A percentile compares a stretch with the other conserved stretches of the same genome.
phyloP scores from a whole-genome alignment of 2,888 invertebrate genomes.

The Drosophila aldrichi region DNA sequence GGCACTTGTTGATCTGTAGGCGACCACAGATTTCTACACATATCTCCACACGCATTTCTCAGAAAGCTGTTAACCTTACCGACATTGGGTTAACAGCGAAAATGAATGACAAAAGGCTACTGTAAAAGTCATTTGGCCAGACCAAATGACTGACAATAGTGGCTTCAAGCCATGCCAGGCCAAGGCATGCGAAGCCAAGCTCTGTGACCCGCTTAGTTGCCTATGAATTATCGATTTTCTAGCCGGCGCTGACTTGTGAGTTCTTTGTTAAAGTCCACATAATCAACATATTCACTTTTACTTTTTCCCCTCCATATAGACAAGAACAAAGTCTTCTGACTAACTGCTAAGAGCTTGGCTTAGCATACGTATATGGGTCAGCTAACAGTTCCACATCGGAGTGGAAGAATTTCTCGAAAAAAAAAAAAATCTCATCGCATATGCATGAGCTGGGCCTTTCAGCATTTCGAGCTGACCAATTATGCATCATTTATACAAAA shows the following conservation, averaged over 20 bases:
- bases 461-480: slow-evolving; percentile 40
- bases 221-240: slow-evolving; percentile 60
- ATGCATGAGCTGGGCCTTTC: slow-evolving; percentile 59
- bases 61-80: slow-evolving; percentile 76
- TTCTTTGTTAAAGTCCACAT: slow-evolving; percentile 47
- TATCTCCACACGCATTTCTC: slow-evolving; percentile 32
- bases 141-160: slow-evolving; percentile 33
- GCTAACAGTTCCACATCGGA: slow-evolving; percentile 59
- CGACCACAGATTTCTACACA: slow-evolving; percentile 60
- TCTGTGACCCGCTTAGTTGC: slow-evolving; percentile 58
- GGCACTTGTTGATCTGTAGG: slow-evolving; percentile 47
- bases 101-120: slow-evolving; percentile 80
- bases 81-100: slow-evolving; percentile 49
- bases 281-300: slow-evolving; percentile 63
- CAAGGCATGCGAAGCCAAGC: slow-evolving; percentile 2
- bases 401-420: slow-evolving; percentile 44
- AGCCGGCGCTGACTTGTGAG: slow-evolving; percentile 45
- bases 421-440: slow-evolving; percentile 57
- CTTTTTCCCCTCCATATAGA: slow-evolving; percentile 54
- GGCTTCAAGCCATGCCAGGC: slow-evolving; percentile 13
- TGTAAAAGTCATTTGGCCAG: slow-evolving; percentile 49
- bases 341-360: slow-evolving; percentile 2
- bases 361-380: slow-evolving; percentile 57
- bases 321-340: slow-evolving; percentile 21
- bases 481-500: slow-evolving; percentile 54